A percentile compares a stretch with the other conserved stretches of the same genome.
Conservation (phyloP, 2,797 vertebrate genomes). For the Dicrostonyx torquatus region DNA sequence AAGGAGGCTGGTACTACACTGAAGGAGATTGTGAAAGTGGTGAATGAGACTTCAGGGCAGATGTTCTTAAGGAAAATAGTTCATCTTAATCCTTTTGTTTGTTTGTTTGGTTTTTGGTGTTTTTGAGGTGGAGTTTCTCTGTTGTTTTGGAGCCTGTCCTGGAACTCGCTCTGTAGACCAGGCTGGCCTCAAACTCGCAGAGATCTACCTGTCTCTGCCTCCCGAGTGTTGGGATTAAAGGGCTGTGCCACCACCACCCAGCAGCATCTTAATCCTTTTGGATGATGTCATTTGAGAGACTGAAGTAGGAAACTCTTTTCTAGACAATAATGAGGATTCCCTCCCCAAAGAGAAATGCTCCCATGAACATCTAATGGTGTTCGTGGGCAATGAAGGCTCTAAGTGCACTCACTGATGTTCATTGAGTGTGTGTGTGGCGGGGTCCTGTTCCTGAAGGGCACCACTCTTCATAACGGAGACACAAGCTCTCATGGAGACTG, state of each 20-base stretch:
- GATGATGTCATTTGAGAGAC: background rate
- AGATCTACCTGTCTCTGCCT: too few species aligned
- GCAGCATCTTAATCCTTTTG: background rate
- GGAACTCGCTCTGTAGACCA: too few species aligned
- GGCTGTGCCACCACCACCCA: too few species aligned
- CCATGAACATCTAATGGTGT: background rate
- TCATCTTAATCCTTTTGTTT: slow-evolving; percentile 19
- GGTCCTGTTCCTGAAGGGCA: background rate
- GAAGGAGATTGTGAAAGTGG: background rate
- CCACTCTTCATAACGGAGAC: background rate
- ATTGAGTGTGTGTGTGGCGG: background rate
- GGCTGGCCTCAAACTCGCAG: too few species aligned
- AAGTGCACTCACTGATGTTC: background rate
- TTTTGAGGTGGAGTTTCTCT: too few species aligned
- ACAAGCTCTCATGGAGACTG: slow-evolving; percentile 2
- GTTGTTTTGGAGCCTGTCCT: too few species aligned
- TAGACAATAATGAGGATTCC: background rate
- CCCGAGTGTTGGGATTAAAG: too few species aligned
- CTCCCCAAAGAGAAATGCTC: background rate
- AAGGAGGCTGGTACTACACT: background rate
- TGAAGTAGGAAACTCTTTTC: slow-evolving; percentile 31
- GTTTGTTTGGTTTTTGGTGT: too few species aligned
- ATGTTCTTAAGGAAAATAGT: slow-evolving; percentile 40
- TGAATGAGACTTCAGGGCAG: slow-evolving; percentile 30
- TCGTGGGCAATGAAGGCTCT: background rate